Base-by-base conservation (phyloP, 1,140 invertebrate genomes). In the Sarcophaga bullata region DNA sequence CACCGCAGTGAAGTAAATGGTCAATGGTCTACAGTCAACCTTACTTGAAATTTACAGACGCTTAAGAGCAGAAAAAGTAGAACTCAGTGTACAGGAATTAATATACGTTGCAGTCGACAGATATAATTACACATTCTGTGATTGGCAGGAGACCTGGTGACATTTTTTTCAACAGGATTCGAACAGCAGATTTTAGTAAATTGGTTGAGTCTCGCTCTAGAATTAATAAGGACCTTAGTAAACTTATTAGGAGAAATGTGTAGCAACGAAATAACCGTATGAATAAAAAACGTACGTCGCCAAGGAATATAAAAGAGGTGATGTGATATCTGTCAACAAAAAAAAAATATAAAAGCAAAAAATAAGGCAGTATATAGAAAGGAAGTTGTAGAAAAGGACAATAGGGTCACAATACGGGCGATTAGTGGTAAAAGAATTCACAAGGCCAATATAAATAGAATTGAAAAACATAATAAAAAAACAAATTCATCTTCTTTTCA, bases 41-140 rank as follows among this genome's bases (percentile, higher is more conserved):
- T 15, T 58, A 58, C 13, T 58, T 58, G 52, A 58, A 13, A 58
- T 50, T n/a, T n/a, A n/a, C n/a, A 58, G 52, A 58, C n/a, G 52
- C 52, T 15, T 58, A 15, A 58, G 3, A 58, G n/a, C 13, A 58
- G 80, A 76, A 84, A 78, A 37, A n/a, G n/a, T n/a, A n/a, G n/a
- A n/a, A n/a, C n/a, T 47, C 0, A 83, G 76, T 58, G n/a, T 15
- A 58, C 13, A 58, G 52, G n/a, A n/a, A n/a, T n/a, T n/a, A n/a
- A n/a, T n/a, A n/a, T n/a, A n/a, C n/a, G n/a, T n/a, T n/a, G n/a
- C 11, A 58, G 52, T 58, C n/a, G n/a, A 15, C n/a, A 58, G 11
- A 58, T 58, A 58, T 58, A 15, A 15, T 15, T 58, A 58, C n/a
- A 58, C 52, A 58, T 58, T 58, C 52, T 58, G 52, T 58, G 52